Percentiles rank a stretch among this genome's conserved stretches.
Conservation (phyloP, 2,113 vertebrate genomes). For the Scartelaos histophorus region DNA sequence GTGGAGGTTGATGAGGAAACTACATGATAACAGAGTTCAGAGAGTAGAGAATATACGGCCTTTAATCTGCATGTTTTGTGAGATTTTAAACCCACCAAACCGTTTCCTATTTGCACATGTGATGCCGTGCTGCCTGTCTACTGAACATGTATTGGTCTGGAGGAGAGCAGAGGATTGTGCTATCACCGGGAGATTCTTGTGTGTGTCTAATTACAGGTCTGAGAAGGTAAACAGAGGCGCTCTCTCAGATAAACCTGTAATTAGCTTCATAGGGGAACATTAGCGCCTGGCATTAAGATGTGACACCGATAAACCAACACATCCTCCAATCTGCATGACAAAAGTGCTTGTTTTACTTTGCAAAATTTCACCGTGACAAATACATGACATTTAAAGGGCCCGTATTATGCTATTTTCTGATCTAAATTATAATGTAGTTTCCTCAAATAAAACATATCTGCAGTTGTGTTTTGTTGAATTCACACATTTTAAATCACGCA, state of each 20-base stretch:
- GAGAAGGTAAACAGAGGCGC: slow-evolving; percentile 5
- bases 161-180: neutral
- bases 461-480: no score
- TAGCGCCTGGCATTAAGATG: slow-evolving; percentile 10
- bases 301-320: slow-evolving; percentile 28
- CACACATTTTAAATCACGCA: no score
- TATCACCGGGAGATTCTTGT: slow-evolving; percentile 2
- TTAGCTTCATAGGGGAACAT: slow-evolving; percentile 6
- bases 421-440: no score
- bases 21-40: no score
- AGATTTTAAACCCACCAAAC: neutral
- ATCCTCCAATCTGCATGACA: slow-evolving; percentile 7
- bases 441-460: no score
- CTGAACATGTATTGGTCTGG: neutral
- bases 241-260: slow-evolving; percentile 11
- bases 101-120: neutral
- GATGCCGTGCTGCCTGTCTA: neutral
- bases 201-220: slow-evolving; percentile 1
- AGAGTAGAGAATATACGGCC: no score
- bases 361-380: neutral
- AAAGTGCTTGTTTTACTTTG: neutral
- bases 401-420: no score
- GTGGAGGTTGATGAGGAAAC: no score
- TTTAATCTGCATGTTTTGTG: no score
- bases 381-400: neutral